Evolutionary conservation across 2,113 vertebrate genomes (phyloP).

Genomic region (Uria aalge): DNA sequence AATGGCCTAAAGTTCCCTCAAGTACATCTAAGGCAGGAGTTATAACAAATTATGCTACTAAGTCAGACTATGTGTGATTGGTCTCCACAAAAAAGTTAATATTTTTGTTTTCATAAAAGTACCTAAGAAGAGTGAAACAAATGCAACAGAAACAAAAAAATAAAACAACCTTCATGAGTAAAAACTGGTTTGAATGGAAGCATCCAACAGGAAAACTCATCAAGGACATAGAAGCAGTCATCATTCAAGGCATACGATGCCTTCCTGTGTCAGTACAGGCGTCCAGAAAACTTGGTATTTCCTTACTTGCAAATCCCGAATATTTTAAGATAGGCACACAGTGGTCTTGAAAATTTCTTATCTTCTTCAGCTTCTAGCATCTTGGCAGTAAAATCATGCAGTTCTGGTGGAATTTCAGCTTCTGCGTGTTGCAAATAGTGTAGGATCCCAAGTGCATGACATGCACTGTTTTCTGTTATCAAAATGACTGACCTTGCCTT

Average conservation of each 20-base stretch:
- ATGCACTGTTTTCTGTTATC: constrained; percentile 77
- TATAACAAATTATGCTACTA: neutral
- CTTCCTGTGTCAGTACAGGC: neutral
- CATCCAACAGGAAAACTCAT: neutral
- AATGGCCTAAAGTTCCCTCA: neutral
- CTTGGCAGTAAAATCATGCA: constrained; percentile 73
- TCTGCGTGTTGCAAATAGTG: constrained; percentile 76
- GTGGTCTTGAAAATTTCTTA: constrained; percentile 67
- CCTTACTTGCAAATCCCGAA: constrained; percentile 89
- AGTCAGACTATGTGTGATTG: neutral
- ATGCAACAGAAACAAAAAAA: neutral
- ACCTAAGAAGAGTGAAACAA: neutral
- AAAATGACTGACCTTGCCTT: constrained; percentile 81
- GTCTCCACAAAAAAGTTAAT: neutral
- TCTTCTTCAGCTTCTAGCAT: constrained; percentile 75
- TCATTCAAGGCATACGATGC: neutral
- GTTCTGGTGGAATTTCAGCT: constrained; percentile 76
- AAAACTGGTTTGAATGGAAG: neutral
- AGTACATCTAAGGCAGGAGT: neutral
- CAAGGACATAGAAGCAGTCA: neutral
- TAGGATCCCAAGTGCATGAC: constrained; percentile 70
- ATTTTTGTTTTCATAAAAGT: neutral
- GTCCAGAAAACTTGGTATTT: neutral
- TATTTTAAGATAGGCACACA: constrained; percentile 85
- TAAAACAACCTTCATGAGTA: neutral